Conservation (phyloP, 2,113 vertebrate genomes). For the Nesogale talazaci region DNA sequence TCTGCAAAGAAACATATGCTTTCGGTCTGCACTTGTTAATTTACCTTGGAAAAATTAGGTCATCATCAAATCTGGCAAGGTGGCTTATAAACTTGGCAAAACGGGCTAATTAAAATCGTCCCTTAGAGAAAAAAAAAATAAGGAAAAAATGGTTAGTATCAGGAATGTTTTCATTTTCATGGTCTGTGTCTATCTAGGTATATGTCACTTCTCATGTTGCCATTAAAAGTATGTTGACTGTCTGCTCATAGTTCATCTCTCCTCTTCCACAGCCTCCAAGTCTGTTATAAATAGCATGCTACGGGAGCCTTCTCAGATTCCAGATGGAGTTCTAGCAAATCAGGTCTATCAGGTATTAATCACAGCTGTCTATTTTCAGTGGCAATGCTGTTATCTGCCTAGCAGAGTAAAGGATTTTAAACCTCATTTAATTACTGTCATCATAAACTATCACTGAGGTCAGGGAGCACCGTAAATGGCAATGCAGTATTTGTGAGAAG, state of each 20-base stretch:
- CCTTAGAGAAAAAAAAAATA: constrained; percentile 31
- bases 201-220: constrained; percentile 66
- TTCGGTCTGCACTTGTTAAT: constrained; percentile 72
- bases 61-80: constrained; percentile 75
- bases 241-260: constrained; percentile 80
- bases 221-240: constrained; percentile 76
- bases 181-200: constrained; percentile 46
- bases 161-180: constrained; percentile 57
- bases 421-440: constrained; percentile 91
- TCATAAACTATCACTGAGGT: constrained; percentile 89
- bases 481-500: constrained; percentile 85
- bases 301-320: constrained; percentile 95
- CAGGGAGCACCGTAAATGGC: constrained; percentile 86
- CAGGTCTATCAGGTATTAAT: constrained; percentile 96
- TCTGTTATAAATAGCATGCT: constrained; percentile 95
- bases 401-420: constrained; percentile 87
- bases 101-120: constrained; percentile 74
- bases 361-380: constrained; percentile 83
- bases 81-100: constrained; percentile 72
- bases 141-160: constrained; percentile 13
- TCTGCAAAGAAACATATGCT: constrained; percentile 70
- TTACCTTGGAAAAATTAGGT: constrained; percentile 78
- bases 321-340: constrained; percentile 93
- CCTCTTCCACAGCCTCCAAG: constrained; percentile 91
- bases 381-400: constrained; percentile 84